Evolutionary conservation across 2,797 vertebrate genomes (phyloP), one percentile per base, ranked within the genome.

Genomic region (Tolypeutes matacus): DNA sequence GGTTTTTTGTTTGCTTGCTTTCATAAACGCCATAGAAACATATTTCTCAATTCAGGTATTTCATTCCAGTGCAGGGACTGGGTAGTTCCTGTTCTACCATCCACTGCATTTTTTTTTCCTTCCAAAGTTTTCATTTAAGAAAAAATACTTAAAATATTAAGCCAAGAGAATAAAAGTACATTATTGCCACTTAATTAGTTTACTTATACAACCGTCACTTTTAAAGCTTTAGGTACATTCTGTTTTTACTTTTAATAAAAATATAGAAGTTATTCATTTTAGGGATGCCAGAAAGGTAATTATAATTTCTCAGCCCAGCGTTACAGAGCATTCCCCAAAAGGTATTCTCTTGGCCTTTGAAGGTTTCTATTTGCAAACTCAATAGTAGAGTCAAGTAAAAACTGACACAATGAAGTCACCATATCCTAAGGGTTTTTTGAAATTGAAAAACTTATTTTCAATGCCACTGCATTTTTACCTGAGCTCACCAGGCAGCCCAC

Each of bases 331-430:
- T 46, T 11, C 76, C 62, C 4, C 10, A 51, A 31, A 77, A 92
- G n/a, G 53, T 70, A 64, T 39, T 58, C 49, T 73, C 34, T 78
- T 46, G 73, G 17, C 12, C 23, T 78, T 87, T 86, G 21, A 81
- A 90, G 7, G 17, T 39, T 14, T 62, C 77, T 85, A 14, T 75
- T 86, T 81, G 60, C 64, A 97, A 91, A 86, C n/a, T 49, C 91
- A 67, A 89, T 34, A 49, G 46, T 3, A 65, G 8, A 39, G 46
- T 86, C 58, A 80, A 96, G 51, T 76, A 95, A 93, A 93, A 49
- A 62, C 10, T 39, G 46, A 87, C 29, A 49, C 39, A 39, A 51
- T 69, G 70, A 88, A 75, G 27, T 91, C 15, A 89, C 29, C 39
- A 8, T 51, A 49, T 49, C 27, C 9, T 39, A 36, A 89, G 2